These are phyloP conservation scores for Antigone vipio DNA, from an alignment of 2,113 vertebrate species.

Conservation along the genomic window DNA sequence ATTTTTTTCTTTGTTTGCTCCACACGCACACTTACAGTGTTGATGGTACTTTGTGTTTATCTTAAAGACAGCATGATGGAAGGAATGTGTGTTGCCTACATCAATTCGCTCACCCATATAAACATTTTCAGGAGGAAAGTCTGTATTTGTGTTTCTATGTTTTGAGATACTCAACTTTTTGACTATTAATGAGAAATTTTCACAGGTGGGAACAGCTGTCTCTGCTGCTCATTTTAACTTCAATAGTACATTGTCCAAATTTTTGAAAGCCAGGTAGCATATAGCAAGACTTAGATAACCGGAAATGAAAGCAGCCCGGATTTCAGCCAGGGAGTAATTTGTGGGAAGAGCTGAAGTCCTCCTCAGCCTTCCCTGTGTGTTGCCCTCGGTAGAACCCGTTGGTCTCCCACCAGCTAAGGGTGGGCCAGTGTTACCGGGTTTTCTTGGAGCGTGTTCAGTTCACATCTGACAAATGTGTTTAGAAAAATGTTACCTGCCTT, in stretches of 20 bases:
- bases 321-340: not conserved
- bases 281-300: not conserved
- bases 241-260: not conserved
- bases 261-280: conserved; percentile 23
- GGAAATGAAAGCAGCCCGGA: not conserved
- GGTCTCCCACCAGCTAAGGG: not conserved
- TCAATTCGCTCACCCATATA: conserved; percentile 32
- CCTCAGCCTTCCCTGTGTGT: rapidly evolving
- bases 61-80: conserved; percentile 59
- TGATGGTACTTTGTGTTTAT: conserved; percentile 66
- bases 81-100: conserved; percentile 63
- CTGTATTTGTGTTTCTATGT: conserved; percentile 28
- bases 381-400: rapidly evolving
- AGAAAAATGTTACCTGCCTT: not conserved
- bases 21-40: not conserved
- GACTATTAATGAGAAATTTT: conserved; percentile 50
- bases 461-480: not conserved
- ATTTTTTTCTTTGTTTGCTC: conserved; percentile 61
- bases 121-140: conserved; percentile 56
- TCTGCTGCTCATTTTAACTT: conserved; percentile 48
- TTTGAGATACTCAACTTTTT: conserved; percentile 39
- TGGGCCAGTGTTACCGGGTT: not conserved
- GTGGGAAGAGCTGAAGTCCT: not conserved
- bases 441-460: not conserved
- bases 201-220: conserved; percentile 63